Evolutionary conservation across 2,888 invertebrate genomes (phyloP), one percentile per base, ranked within the genome.

Genomic region (Drosophila subquinaria): DNA sequence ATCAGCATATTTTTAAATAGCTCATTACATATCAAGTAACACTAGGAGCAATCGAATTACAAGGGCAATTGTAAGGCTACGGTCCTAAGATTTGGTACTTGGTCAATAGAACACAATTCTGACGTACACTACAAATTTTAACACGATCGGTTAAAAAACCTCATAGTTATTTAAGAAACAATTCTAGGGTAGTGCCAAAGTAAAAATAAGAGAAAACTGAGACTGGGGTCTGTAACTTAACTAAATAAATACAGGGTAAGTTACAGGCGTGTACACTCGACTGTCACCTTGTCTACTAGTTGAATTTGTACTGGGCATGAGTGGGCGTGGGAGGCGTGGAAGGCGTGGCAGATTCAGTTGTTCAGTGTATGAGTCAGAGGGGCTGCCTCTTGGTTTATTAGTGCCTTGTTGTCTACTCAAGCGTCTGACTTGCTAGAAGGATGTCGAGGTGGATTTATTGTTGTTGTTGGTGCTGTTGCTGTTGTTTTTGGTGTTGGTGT

Each of bases 371-470:
- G 59, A 69, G 59, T 73, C 64, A 69, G 74, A 51, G 35, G 30
- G 55, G 52, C 35, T 35, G 47, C 38, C 68, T 63, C 64, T 50
- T 63, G 83, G 78, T 87, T 86, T 88, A 81, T 83, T 82, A 87
- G 86, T 78, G 74, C 40, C 61, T 63, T 51, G 47, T 69, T 68
- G 52, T 52, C 82, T 76, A 72, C 82, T 78, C 77, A 69, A 52
- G 53, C 68, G 38, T 4, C 55, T 48, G 53, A 50, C 62, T 50
- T 60, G 73, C 59, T 78, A 66, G 70, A 74, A 84, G 84, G 84
- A 82, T 85, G 81, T 71, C 52, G 63, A 52, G 64, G 68, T 68
- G 61, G 76, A 52, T 66, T 57, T 57, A 50, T 45, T 13, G 61
- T 56, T 68, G 77, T 59, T 38, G 42, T 6, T 48, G 47, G n/a